A percentile compares a stretch with the other conserved stretches of the same genome.
Conservation (phyloP, 2,888 invertebrate genomes). For the Acanthococcus lagerstroemiae region DNA sequence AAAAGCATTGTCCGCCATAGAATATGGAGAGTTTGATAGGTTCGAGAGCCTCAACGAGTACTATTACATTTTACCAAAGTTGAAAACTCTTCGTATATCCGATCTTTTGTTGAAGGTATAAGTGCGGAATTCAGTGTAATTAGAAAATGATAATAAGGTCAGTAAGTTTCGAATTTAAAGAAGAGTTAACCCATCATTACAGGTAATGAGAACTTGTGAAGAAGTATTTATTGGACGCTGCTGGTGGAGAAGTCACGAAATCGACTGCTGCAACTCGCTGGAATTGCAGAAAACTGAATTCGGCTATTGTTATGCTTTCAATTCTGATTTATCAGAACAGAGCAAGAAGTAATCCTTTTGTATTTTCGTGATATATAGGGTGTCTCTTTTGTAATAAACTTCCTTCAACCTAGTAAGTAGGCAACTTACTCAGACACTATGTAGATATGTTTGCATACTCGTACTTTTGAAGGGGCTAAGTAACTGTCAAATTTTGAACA, state of each 20-base stretch:
- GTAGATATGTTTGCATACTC: too few species aligned
- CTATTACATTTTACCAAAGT: not conserved
- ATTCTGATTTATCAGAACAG: slow-evolving; percentile 40
- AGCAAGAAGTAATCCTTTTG: slow-evolving; percentile 34
- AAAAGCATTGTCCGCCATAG: slow-evolving; percentile 37
- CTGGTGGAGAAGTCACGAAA: slow-evolving; percentile 42
- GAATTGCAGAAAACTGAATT: slow-evolving; percentile 43
- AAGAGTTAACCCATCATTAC: not conserved
- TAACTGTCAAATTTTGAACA: too few species aligned
- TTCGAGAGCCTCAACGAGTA: slow-evolving; percentile 32
- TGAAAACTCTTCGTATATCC: slow-evolving; percentile 9
- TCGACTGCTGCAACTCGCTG: slow-evolving; percentile 44
- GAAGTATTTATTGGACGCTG: slow-evolving; percentile 42
- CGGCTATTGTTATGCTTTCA: slow-evolving; percentile 45
- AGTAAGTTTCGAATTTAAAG: not conserved
- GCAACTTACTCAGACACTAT: too few species aligned
- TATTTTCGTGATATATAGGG: too few species aligned
- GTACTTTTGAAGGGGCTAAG: too few species aligned
- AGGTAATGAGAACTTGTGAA: slow-evolving; percentile 41
- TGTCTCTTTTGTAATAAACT: too few species aligned
- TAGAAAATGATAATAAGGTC: not conserved
- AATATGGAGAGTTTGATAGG: slow-evolving; percentile 40
- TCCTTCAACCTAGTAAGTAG: too few species aligned
- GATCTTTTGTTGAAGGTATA: slow-evolving; percentile 28
- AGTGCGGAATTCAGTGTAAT: not conserved